These are phyloP conservation scores for Phytoseiulus persimilis DNA, from an alignment of 2,888 invertebrate genomes.

Conservation along the genomic window DNA sequence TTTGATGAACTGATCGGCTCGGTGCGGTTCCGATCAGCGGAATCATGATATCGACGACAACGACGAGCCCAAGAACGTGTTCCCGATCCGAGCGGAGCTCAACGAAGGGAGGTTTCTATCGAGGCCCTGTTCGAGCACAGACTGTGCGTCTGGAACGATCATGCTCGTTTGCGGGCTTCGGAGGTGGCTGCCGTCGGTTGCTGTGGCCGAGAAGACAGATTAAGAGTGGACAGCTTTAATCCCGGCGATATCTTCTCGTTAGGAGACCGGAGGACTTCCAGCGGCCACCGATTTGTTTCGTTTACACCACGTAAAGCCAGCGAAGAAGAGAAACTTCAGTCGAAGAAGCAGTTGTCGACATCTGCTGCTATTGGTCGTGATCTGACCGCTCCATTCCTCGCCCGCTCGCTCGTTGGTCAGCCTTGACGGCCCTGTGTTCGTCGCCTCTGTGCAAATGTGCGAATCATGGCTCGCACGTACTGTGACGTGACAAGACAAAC, in stretches of 20 bases:
- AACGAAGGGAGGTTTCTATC: too few relatives aligned
- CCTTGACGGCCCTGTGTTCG: neutral
- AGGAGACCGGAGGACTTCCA: neutral
- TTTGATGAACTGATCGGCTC: neutral
- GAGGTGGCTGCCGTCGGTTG: neutral
- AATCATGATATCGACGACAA: neutral
- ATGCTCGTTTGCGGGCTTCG: neutral
- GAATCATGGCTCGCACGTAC: neutral
- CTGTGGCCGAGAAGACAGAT: slow-evolving; percentile 14
- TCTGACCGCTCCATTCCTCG: neutral
- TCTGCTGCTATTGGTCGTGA: neutral
- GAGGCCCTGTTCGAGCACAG: too few relatives aligned
- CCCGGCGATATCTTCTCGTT: slow-evolving; percentile 36
- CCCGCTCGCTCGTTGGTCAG: neutral
- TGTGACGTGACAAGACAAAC: neutral
- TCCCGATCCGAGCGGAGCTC: too few relatives aligned
- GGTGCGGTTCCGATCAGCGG: neutral
- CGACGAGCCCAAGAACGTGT: too few relatives aligned
- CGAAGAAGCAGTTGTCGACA: neutral
- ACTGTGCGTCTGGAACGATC: too few relatives aligned
- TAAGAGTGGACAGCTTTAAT: slow-evolving; percentile 37
- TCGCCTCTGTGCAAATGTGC: neutral
- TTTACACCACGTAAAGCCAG: slow-evolving; percentile 5
- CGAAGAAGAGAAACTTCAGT: neutral
- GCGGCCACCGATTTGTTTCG: neutral